A percentile compares a stretch with the other conserved stretches of the same genome.
Evolutionary conservation across 2,888 invertebrate species (phyloP).

Genomic region (Tachina fera): DNA sequence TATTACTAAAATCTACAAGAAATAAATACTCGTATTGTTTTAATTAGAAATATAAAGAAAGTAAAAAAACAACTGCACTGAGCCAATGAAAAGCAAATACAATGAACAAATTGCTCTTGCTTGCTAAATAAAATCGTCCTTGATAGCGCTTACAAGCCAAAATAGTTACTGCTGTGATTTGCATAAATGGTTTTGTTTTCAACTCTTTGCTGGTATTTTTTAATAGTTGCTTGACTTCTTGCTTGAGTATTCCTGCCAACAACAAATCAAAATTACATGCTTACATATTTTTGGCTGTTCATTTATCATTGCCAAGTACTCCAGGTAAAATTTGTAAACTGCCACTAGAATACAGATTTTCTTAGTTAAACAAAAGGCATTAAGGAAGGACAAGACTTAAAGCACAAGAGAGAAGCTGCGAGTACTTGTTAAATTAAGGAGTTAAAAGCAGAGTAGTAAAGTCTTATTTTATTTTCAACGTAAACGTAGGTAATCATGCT

Average conservation of each 20-base stretch:
- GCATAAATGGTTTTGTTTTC: conserved; percentile 21
- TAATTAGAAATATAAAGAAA: not conserved
- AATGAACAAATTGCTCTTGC: not conserved
- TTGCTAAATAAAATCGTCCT: not conserved
- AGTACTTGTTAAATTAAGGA: not conserved
- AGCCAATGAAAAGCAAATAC: not conserved
- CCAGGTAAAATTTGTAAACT: conserved; percentile 13
- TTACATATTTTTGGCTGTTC: not conserved
- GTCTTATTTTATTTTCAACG: no score
- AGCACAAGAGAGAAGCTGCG: not conserved
- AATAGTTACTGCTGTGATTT: conserved; percentile 15
- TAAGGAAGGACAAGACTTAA: not conserved
- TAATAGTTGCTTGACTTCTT: not conserved
- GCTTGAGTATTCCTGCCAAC: not conserved
- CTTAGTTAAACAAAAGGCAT: conserved; percentile 12
- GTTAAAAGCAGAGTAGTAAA: no score
- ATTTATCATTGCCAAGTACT: conserved; percentile 33
- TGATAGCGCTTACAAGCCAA: not conserved
- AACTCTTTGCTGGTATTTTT: not conserved
- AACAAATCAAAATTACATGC: conserved; percentile 22
- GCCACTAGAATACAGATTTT: conserved; percentile 21
- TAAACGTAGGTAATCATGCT: not conserved
- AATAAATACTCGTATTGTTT: no score
- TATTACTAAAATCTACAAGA: conserved; percentile 13
- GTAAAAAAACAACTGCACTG: not conserved